phyloP scores from a whole-genome alignment of 2,113 vertebrate genomes.

The Tetraodon nigroviridis region DNA sequence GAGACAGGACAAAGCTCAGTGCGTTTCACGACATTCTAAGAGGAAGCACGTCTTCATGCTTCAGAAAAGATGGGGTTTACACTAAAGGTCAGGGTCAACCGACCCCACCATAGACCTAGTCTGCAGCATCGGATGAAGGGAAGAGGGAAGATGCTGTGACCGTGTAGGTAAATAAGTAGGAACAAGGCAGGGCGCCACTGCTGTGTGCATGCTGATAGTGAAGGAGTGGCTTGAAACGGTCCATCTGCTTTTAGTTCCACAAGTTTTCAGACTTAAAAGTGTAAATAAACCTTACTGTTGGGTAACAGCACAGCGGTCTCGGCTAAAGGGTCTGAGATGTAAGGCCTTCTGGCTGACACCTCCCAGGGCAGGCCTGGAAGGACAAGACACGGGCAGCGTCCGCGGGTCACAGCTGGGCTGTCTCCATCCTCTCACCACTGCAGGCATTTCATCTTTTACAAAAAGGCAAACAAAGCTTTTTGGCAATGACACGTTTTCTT shows the following conservation, averaged over 20 bases:
- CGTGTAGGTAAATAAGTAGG: conserved; percentile 9
- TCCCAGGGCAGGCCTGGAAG: conserved; percentile 6
- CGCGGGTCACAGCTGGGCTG: conserved; percentile 13
- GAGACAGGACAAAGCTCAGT: conserved; percentile 43
- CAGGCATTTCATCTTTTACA: conserved; percentile 31
- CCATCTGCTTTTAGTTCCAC: too few species aligned
- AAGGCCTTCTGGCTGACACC: conserved; percentile 52
- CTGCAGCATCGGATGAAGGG: conserved; percentile 23
- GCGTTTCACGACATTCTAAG: conserved; percentile 52
- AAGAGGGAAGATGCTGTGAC: conserved; percentile 21
- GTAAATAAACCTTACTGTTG: not conserved
- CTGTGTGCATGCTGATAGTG: conserved; percentile 53
- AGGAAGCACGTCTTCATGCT: conserved; percentile 36
- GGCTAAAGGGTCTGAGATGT: conserved; percentile 18
- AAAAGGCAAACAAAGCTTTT: conserved; percentile 51
- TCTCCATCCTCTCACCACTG: conserved; percentile 21
- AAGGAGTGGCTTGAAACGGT: conserved; percentile 32
- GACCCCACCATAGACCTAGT: conserved; percentile 35
- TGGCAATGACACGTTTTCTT: conserved; percentile 29
- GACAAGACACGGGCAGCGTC: conserved; percentile 34
- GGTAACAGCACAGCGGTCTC: not conserved
- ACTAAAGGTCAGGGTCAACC: conserved; percentile 18
- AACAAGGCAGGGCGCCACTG: conserved; percentile 48
- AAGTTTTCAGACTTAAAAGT: too few species aligned
- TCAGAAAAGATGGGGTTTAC: conserved; percentile 40